A percentile compares a stretch with the other conserved stretches of the same genome.
These are phyloP conservation scores for Zaprionus lineosus DNA, from an alignment of 2,888 invertebrate genomes.

Conservation along the genomic window DNA sequence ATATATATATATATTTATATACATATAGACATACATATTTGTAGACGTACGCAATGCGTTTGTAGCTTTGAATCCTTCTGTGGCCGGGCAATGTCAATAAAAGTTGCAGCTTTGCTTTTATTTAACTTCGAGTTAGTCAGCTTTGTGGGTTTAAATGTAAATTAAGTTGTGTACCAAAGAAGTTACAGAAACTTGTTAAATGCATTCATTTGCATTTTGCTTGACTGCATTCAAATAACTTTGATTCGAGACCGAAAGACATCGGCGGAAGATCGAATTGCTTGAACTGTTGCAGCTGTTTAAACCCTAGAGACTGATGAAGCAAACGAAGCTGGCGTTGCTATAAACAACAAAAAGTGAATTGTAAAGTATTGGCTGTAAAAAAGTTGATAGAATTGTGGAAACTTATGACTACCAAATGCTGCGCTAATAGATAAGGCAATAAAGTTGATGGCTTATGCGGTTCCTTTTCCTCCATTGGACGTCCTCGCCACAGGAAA, in stretches of 20 bases:
- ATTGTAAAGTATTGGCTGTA: neutral
- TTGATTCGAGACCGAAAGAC: slow-evolving; percentile 33
- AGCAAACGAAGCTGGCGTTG: too few relatives aligned
- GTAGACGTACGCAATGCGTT: neutral
- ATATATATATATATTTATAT: slow-evolving; percentile 4
- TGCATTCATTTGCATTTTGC: slow-evolving; percentile 44
- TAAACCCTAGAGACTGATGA: too few relatives aligned
- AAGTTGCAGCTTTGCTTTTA: slow-evolving; percentile 48
- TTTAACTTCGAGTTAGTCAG: slow-evolving; percentile 27
- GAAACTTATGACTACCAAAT: neutral
- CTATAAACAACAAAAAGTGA: neutral
- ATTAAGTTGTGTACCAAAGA: slow-evolving; percentile 43
- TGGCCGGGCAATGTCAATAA: slow-evolving; percentile 49
- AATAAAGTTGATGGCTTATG: slow-evolving; percentile 47
- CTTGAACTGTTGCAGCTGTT: too few relatives aligned
- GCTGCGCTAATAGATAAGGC: slow-evolving; percentile 41
- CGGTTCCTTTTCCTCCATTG: slow-evolving; percentile 31
- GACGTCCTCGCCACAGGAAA: slow-evolving; percentile 24
- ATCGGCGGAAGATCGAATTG: too few relatives aligned
- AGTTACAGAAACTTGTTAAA: slow-evolving; percentile 44
- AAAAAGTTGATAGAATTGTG: slow-evolving; percentile 20
- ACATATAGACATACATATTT: slow-evolving; percentile 12
- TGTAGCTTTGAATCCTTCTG: slow-evolving; percentile 9
- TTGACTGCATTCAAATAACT: slow-evolving; percentile 50
- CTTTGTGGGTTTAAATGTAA: slow-evolving; percentile 41